Evolutionary conservation across 37 sponge, comb jelly and placozoan species (phyloP), one percentile per base, ranked within the genome.

Genomic region (Beroe forskalii): DNA sequence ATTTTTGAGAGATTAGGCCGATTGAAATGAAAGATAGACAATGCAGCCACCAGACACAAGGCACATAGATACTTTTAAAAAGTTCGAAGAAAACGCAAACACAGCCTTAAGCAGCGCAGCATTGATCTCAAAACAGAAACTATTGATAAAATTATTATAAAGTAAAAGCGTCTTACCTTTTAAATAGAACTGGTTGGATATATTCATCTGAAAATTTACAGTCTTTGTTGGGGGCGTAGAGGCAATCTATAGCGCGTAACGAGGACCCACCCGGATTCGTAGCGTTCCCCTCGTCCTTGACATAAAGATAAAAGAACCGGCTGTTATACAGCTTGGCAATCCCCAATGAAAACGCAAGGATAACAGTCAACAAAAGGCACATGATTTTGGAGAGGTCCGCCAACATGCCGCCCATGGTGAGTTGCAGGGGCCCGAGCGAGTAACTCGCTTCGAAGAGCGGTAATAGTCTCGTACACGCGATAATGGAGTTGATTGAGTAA

Each of bases 361-460:
- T 80, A 23, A 80, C 86, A 25, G 86, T 80, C 38, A 80, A 44
- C 14, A 80, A 37, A 4, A 80, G 48, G 20, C 86, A 80, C 28
- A 80, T 80, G 12, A 80, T 80, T 31, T 80, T 80, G 55, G 86
- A 80, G 55, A 80, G 86, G 42, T 80, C 86, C n/a, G 86, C 86
- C 86, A 80, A 80, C 86, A 80, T 80, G 86, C 86, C 86, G 8
- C 86, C 86, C 86, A 80, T 80, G 23, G 86, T 80, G 3, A 80
- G 60, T 80, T 80, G 86, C 27, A 80, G 86, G 20, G 86, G 86
- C 25, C 86, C 86, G 22, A 80, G 55, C 4, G 86, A 80, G 25
- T 80, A 80, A 44, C 86, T 80, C 25, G 86, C 86, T 55, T 80
- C 86, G 31, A 80, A 80, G 4, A 80, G 86, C 1, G 86, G 86